Percentiles rank a stretch among this genome's conserved stretches.
phyloP scores from a whole-genome alignment of 2,888 invertebrate genomes.

The Platycnemis pennipes region DNA sequence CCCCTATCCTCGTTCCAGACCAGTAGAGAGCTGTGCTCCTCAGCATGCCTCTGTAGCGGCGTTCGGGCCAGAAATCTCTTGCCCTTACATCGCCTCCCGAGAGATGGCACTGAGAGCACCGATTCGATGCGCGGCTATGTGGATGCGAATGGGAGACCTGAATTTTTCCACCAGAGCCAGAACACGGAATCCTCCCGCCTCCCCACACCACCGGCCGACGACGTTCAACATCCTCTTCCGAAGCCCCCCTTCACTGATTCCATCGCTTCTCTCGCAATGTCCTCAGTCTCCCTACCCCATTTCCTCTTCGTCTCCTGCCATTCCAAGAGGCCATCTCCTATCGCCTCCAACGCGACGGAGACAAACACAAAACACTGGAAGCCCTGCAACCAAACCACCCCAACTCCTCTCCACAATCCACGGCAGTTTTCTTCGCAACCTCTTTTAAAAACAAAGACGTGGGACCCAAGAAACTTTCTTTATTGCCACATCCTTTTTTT shows the following conservation, averaged over 20 bases:
- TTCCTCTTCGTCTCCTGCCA: not conserved
- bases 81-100: slow-evolving; percentile 26
- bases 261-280: not conserved
- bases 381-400: too few species aligned
- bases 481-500: not conserved
- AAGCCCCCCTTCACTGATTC: not conserved
- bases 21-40: too few species aligned
- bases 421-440: too few species aligned
- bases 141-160: slow-evolving; percentile 48
- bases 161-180: slow-evolving; percentile 1
- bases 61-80: not conserved
- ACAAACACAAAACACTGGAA: too few species aligned
- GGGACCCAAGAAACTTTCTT: too few species aligned
- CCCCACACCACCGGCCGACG: too few species aligned
- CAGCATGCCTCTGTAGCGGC: too few species aligned
- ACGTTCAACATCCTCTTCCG: not conserved
- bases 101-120: not conserved
- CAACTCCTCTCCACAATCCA: too few species aligned
- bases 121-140: slow-evolving; percentile 25
- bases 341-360: too few species aligned
- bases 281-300: not conserved
- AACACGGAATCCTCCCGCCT: not conserved
- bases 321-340: too few species aligned
- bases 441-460: too few species aligned
- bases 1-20: too few species aligned